phyloP scores from a whole-genome alignment of 2,888 invertebrate genomes.

The Gymnocheta viridis region DNA sequence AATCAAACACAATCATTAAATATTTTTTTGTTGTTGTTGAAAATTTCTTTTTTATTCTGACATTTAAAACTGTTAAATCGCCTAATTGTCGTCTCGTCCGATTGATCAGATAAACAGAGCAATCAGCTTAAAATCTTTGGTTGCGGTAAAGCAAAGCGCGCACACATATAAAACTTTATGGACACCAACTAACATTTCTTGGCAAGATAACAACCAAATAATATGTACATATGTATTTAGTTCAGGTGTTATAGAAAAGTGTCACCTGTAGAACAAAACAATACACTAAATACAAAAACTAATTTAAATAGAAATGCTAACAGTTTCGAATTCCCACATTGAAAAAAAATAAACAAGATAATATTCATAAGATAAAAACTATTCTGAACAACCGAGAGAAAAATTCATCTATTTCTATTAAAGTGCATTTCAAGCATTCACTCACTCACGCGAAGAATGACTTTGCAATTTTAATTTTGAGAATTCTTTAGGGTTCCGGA shows the following conservation, averaged over 20 bases:
- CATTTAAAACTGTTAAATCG: not conserved
- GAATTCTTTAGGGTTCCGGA: not conserved
- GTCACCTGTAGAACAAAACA: not conserved
- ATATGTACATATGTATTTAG: not conserved
- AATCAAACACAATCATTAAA: constrained; percentile 19
- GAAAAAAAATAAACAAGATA: too few species aligned
- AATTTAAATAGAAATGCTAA: not conserved
- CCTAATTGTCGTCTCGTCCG: not conserved
- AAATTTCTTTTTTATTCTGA: not conserved
- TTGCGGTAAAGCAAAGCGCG: not conserved
- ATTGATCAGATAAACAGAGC: not conserved
- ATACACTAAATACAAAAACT: not conserved
- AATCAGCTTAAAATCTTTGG: not conserved
- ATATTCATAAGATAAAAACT: not conserved
- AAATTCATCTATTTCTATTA: constrained; percentile 1
- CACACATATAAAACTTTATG: not conserved
- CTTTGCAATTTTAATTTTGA: not conserved
- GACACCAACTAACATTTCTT: not conserved
- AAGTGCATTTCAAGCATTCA: not conserved
- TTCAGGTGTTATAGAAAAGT: not conserved
- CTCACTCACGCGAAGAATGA: not conserved
- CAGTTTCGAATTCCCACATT: constrained; percentile 22
- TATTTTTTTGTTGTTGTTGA: not conserved
- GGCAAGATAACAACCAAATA: not conserved
- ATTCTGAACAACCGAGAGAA: not conserved